These are phyloP conservation scores for Ctenoplectra terminalis DNA, from an alignment of 1,140 invertebrate species.

Conservation along the genomic window DNA sequence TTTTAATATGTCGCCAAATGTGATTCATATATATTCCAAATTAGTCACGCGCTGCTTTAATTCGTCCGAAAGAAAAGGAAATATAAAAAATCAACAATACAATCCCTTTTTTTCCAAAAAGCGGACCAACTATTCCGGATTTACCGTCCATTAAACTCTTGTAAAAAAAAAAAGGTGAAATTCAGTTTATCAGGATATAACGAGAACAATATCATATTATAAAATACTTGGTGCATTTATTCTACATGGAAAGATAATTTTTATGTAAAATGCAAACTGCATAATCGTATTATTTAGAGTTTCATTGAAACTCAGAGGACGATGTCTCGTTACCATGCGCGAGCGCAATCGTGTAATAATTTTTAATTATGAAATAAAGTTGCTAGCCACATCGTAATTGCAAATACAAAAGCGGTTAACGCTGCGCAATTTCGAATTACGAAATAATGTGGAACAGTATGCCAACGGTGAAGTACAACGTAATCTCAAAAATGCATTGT, in stretches of 20 bases:
- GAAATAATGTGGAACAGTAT: background rate
- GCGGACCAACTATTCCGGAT: no score
- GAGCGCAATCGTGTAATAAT: background rate
- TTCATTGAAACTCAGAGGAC: slow-evolving; percentile 1
- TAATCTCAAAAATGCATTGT: slow-evolving; percentile 10
- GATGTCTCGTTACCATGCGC: background rate
- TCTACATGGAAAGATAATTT: background rate
- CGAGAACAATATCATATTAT: no score
- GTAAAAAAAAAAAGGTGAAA: no score
- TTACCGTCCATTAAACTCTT: no score
- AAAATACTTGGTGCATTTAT: background rate
- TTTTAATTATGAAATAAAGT: slow-evolving; percentile 43
- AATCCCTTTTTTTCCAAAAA: no score
- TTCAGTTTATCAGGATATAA: no score
- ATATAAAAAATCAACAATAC: no score
- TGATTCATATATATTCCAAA: no score
- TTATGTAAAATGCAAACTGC: background rate
- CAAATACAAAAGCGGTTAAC: background rate
- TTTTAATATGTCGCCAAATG: no score
- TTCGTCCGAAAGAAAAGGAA: no score
- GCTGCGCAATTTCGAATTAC: slow-evolving; percentile 8
- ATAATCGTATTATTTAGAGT: background rate
- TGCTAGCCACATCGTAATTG: slow-evolving; percentile 3
- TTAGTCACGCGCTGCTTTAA: no score
- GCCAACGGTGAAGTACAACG: background rate